Evolutionary conservation across 2,888 invertebrate genomes (phyloP).

Genomic region (Chamaedrilus cognettii): DNA sequence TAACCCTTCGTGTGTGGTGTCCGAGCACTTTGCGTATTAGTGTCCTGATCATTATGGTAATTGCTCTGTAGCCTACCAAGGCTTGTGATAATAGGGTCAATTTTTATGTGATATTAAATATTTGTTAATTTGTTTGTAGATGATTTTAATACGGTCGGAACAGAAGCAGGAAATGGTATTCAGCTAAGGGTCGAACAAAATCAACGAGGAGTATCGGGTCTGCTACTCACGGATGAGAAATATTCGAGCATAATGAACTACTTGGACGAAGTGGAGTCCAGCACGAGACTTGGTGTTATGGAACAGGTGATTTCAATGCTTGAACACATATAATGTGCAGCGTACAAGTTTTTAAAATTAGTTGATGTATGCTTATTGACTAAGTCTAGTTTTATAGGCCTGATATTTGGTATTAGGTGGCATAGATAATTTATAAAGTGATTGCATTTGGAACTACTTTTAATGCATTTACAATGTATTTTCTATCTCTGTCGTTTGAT

Average conservation of each 20-base stretch:
- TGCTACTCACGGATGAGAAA: slow-evolving; percentile 53
- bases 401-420: neutral
- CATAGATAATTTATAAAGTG: neutral
- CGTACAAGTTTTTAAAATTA: neutral
- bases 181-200: slow-evolving; percentile 28
- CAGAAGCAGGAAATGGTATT: neutral
- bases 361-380: neutral
- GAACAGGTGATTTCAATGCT: slow-evolving; percentile 53
- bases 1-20: no score
- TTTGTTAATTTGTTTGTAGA: no score
- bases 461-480: no score
- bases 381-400: neutral
- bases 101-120: no score
- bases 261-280: slow-evolving; percentile 57
- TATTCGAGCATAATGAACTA: slow-evolving; percentile 56
- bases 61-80: no score
- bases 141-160: no score
- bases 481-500: slow-evolving; percentile 10
- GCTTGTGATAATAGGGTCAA: no score
- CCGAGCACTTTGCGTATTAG: no score
- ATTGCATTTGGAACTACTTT: no score
- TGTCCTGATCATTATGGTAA: no score
- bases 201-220: slow-evolving; percentile 44
- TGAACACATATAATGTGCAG: no score
- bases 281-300: slow-evolving; percentile 42